phyloP scores from a whole-genome alignment of 2,113 vertebrate species.

The Vombatus ursinus region DNA sequence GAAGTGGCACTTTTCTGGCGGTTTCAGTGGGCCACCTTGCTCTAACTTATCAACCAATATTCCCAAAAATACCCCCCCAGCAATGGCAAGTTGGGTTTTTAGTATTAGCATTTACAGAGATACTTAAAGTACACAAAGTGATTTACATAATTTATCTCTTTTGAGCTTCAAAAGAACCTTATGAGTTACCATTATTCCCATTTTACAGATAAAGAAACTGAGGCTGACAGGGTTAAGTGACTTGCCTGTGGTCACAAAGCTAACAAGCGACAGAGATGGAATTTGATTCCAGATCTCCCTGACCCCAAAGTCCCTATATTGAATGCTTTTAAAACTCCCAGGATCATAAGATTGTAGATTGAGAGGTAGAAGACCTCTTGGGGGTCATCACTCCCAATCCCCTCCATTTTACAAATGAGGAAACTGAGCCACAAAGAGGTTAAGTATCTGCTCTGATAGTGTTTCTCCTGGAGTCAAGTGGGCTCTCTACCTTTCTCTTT shows the following conservation, averaged over 20 bases:
- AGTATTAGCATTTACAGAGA: not conserved
- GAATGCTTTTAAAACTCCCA: not conserved
- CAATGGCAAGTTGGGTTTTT: not conserved
- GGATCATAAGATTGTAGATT: not conserved
- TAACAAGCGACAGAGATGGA: not conserved
- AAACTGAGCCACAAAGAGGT: not conserved
- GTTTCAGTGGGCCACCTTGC: too few species aligned
- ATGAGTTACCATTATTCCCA: not conserved
- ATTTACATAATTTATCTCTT: not conserved
- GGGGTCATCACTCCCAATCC: not conserved
- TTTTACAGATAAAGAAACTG: not conserved
- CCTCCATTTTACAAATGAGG: not conserved
- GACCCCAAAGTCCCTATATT: not conserved
- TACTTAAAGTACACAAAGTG: not conserved
- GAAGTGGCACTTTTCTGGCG: too few species aligned
- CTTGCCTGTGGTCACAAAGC: not conserved
- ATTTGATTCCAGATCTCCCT: not conserved
- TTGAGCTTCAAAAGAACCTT: not conserved
- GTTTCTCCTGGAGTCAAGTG: not conserved
- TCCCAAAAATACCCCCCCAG: not conserved
- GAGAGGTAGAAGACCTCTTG: not conserved
- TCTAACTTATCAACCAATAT: too few species aligned
- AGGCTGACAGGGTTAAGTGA: not conserved
- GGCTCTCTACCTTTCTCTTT: not conserved
- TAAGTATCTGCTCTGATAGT: not conserved